Evolutionary conservation across 2,888 invertebrate species (phyloP).

Genomic region (Trisateles emortualis): DNA sequence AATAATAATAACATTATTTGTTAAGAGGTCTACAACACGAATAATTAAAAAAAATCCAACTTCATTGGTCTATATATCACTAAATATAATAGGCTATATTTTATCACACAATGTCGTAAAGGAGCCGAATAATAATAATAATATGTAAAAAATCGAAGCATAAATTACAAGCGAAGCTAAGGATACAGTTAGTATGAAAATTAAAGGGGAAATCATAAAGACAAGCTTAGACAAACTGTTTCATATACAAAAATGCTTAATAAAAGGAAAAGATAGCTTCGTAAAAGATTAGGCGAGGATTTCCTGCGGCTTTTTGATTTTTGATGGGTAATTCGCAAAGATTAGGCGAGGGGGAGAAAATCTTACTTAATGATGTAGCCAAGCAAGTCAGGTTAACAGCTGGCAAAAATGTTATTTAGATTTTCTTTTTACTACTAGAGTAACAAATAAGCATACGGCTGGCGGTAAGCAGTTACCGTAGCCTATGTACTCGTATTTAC

Average conservation of each 20-base stretch:
- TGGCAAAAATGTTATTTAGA: too few species aligned
- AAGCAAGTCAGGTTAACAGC: conserved; percentile 11
- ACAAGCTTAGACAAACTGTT: conserved; percentile 11
- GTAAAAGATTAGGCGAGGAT: conserved; percentile 24
- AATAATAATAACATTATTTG: background rate
- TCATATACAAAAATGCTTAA: conserved; percentile 19
- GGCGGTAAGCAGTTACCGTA: too few species aligned
- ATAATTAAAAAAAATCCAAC: background rate
- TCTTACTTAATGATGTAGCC: conserved; percentile 14
- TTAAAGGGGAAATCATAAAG: conserved; percentile 1
- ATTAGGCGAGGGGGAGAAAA: conserved; percentile 10
- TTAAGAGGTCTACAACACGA: background rate
- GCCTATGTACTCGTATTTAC: too few species aligned
- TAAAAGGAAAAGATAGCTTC: conserved; percentile 25
- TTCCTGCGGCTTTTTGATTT: conserved; percentile 30
- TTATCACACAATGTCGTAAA: background rate
- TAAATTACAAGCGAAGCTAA: background rate
- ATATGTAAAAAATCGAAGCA: background rate
- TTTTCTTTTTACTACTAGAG: too few species aligned
- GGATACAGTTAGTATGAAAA: conserved; percentile 7
- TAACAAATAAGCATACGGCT: too few species aligned
- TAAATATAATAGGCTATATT: background rate
- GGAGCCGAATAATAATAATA: background rate
- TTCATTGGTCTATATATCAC: background rate
- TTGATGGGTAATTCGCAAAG: conserved; percentile 29